A percentile compares a stretch with the other conserved stretches of the same genome.
phyloP scores from a whole-genome alignment of 1,140 invertebrate species.

The Listronotus oregonensis region DNA sequence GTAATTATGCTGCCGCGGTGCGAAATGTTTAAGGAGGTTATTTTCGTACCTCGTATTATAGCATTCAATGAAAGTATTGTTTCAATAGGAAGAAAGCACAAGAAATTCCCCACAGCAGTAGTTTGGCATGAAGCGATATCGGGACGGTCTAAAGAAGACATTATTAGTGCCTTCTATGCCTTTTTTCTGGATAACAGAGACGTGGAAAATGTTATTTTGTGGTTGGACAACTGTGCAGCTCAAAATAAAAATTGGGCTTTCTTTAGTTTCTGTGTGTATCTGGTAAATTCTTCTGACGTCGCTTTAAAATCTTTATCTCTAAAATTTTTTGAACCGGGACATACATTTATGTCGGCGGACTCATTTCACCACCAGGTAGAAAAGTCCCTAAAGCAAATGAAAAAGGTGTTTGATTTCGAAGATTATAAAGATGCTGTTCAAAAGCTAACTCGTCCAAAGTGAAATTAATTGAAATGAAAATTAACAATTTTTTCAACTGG shows the following conservation, averaged over 20 bases:
- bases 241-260: slow-evolving; percentile 47
- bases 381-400: slow-evolving; percentile 34
- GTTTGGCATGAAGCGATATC: slow-evolving; percentile 45
- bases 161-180: slow-evolving; percentile 42
- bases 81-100: slow-evolving; percentile 34
- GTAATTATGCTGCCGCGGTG: slow-evolving; percentile 41
- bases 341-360: slow-evolving; percentile 50
- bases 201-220: slow-evolving; percentile 32
- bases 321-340: slow-evolving; percentile 34
- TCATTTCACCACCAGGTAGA: slow-evolving; percentile 50
- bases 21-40: slow-evolving; percentile 38
- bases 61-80: slow-evolving; percentile 47
- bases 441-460: slow-evolving; percentile 11
- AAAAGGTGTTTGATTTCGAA: slow-evolving; percentile 48
- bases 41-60: slow-evolving; percentile 41
- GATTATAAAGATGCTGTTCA: slow-evolving; percentile 42
- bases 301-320: neutral
- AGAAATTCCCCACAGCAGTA: slow-evolving; percentile 33
- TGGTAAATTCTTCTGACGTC: slow-evolving; percentile 9
- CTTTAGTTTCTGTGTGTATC: slow-evolving; percentile 13
- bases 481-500: neutral
- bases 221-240: slow-evolving; percentile 45
- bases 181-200: slow-evolving; percentile 40
- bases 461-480: neutral
- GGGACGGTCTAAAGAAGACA: slow-evolving; percentile 41